phyloP scores from a whole-genome alignment of 2,797 vertebrate species.

The Cossypha polioptera region DNA sequence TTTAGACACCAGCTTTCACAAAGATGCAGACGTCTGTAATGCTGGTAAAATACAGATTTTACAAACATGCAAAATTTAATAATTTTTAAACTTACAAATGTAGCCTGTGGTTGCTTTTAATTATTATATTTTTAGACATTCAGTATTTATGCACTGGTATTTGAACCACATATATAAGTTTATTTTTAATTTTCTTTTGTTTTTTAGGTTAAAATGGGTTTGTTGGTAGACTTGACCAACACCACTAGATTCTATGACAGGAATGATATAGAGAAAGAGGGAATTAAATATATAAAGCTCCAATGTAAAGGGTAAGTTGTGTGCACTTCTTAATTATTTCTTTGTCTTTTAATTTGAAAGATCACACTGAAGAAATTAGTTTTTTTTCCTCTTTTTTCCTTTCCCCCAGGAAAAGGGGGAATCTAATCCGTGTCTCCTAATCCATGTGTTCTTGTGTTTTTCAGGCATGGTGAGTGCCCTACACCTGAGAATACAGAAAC shows the following conservation, averaged over 20 bases:
- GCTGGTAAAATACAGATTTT: background rate
- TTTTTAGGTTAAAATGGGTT: constrained; percentile 93
- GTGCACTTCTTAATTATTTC: background rate
- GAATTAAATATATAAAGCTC: constrained; percentile 92
- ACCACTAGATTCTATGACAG: constrained; percentile 95
- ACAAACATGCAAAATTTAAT: background rate
- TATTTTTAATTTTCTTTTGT: background rate
- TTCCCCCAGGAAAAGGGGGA: background rate
- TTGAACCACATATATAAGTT: background rate
- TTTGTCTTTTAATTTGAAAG: background rate
- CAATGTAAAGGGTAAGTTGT: constrained; percentile 92
- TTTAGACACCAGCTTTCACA: background rate
- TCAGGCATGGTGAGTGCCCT: constrained; percentile 93
- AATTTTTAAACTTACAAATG: background rate
- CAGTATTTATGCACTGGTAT: background rate
- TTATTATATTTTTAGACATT: background rate
- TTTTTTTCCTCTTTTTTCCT: background rate
- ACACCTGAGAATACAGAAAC: constrained; percentile 85
- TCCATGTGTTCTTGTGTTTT: background rate
- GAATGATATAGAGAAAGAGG: constrained; percentile 93
- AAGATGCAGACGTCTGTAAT: background rate
- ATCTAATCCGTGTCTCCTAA: background rate
- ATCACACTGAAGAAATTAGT: background rate
- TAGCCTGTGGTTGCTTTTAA: background rate
- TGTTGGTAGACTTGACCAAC: constrained; percentile 95